Percentiles rank a stretch among this genome's conserved stretches.
These are phyloP conservation scores for Cynoglossus semilaevis DNA, from an alignment of 2,113 vertebrate species.

Conservation along the genomic window DNA sequence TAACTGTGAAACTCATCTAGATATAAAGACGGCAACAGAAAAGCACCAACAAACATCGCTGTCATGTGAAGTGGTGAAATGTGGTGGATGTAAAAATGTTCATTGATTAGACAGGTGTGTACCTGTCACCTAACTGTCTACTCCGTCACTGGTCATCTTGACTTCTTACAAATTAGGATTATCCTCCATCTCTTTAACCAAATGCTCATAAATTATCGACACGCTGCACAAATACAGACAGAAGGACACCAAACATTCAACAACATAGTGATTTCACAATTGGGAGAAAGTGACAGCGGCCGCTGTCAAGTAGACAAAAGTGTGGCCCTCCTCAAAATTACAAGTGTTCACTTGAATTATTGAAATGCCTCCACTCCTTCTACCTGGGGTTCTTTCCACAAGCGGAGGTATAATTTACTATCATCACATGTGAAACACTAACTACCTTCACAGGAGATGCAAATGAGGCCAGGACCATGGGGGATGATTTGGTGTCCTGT, in stretches of 20 bases:
- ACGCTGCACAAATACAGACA: constrained; percentile 40
- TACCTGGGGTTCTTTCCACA: constrained; percentile 27
- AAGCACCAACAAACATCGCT: constrained; percentile 3
- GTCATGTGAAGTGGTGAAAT: no score
- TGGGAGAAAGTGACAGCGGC: constrained; percentile 32
- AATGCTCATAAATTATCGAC: constrained; percentile 25
- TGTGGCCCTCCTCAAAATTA: constrained; percentile 40
- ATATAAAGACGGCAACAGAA: background rate
- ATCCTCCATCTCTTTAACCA: constrained; percentile 26
- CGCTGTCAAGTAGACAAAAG: constrained; percentile 21
- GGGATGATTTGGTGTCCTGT: constrained; percentile 56
- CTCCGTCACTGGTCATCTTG: constrained; percentile 21
- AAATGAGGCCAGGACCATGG: constrained; percentile 43
- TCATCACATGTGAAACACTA: constrained; percentile 54
- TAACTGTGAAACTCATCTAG: constrained; percentile 4
- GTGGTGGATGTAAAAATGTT: constrained; percentile 28
- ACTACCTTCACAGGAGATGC: constrained; percentile 53
- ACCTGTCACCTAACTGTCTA: constrained; percentile 34
- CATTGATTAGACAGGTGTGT: constrained; percentile 18
- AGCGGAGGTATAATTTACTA: constrained; percentile 31
- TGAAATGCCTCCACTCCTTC: constrained; percentile 32
- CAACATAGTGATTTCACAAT: constrained; percentile 23
- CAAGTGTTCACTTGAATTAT: constrained; percentile 60
- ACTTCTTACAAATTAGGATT: constrained; percentile 43
- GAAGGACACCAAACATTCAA: constrained; percentile 49